A percentile compares a stretch with the other conserved stretches of the same genome.
These are phyloP conservation scores for Platysteira castanea DNA, from an alignment of 2,113 vertebrate species.

Conservation along the genomic window DNA sequence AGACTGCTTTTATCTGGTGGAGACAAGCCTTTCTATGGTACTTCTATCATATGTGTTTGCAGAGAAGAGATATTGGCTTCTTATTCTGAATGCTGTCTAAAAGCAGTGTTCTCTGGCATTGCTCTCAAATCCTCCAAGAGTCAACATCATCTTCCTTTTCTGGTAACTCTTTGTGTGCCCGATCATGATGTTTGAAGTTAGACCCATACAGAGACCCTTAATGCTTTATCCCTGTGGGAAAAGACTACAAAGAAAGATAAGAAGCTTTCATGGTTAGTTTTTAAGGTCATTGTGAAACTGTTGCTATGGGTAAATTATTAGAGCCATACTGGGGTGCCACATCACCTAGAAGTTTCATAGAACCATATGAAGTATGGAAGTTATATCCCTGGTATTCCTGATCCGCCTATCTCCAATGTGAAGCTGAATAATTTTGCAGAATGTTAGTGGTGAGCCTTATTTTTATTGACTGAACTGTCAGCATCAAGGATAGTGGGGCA, in stretches of 20 bases:
- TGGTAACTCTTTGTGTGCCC: not conserved
- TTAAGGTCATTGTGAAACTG: not conserved
- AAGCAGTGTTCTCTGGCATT: not conserved
- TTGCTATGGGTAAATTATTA: not conserved
- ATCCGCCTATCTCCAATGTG: not conserved
- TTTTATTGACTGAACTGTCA: not conserved
- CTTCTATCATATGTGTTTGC: not conserved
- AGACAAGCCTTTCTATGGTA: not conserved
- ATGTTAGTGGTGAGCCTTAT: not conserved
- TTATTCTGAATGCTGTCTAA: not conserved
- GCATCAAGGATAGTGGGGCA: rapidly evolving
- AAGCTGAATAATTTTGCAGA: not conserved
- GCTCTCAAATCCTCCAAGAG: not conserved
- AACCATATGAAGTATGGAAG: not conserved
- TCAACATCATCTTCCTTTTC: not conserved
- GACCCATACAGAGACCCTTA: not conserved
- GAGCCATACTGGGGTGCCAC: not conserved
- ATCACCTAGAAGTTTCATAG: not conserved
- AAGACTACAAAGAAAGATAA: not conserved
- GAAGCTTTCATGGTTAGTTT: not conserved
- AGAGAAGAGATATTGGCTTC: not conserved
- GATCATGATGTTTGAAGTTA: not conserved
- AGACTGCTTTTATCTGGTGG: not conserved
- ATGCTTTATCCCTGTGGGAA: not conserved
- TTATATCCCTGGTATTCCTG: not conserved